phyloP scores from a whole-genome alignment of 2,113 vertebrate genomes.

The Sphyrna mokarran region DNA sequence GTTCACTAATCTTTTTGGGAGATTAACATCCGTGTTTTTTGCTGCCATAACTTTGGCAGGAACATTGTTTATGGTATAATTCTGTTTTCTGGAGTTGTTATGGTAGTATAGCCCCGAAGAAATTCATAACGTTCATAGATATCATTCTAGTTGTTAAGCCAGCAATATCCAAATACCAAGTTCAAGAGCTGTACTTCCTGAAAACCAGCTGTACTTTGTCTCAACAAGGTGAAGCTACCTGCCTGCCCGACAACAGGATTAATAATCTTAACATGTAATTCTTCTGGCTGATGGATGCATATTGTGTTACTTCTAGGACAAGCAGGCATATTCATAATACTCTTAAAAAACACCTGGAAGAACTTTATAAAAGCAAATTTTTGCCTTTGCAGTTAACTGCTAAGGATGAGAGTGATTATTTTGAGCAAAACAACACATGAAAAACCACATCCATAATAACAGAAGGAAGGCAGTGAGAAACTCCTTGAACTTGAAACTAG shows the following conservation, averaged over 20 bases:
- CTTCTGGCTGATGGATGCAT: background rate
- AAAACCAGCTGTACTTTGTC: background rate
- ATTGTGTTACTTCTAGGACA: background rate
- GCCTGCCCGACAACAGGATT: background rate
- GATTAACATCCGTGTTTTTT: background rate
- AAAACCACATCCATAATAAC: background rate
- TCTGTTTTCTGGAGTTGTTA: background rate
- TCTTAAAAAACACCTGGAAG: constrained; percentile 11
- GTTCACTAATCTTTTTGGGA: background rate
- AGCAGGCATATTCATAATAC: background rate
- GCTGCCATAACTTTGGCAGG: background rate
- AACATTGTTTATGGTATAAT: background rate
- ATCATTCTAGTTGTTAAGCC: background rate
- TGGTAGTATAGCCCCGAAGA: background rate
- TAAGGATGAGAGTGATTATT: background rate
- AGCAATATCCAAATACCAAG: background rate
- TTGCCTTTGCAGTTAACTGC: background rate
- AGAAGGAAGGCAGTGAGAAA: background rate
- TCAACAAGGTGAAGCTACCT: background rate
- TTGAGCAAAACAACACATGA: background rate
- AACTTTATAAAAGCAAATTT: background rate
- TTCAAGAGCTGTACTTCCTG: background rate
- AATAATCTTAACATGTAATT: background rate
- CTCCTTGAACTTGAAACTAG: background rate
- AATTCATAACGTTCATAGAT: background rate